Percentiles rank a stretch among this genome's conserved stretches.
Evolutionary conservation across 2,797 vertebrate species (phyloP).

Genomic region (Microtus californicus): DNA sequence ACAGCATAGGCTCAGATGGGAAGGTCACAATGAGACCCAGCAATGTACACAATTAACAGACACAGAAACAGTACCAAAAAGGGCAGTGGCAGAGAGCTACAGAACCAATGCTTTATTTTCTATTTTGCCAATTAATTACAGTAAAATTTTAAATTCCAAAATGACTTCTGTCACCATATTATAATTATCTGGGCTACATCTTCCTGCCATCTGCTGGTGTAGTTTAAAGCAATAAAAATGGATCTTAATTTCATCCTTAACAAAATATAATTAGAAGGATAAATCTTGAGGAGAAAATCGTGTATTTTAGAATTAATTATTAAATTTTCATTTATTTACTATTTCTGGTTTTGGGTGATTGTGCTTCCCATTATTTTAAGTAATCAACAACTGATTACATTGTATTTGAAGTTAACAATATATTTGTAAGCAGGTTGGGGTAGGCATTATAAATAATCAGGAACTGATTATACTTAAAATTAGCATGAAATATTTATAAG

Average conservation of each 20-base stretch:
- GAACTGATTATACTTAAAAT: background rate
- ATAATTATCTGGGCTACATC: conserved; percentile 77
- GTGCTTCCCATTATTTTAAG: conserved; percentile 24
- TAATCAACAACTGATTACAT: conserved; percentile 55
- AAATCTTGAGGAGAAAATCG: conserved; percentile 66
- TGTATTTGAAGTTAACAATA: conserved; percentile 31
- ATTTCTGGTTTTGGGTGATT: conserved; percentile 63
- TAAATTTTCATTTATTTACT: conserved; percentile 67
- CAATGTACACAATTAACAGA: background rate
- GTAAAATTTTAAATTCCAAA: conserved; percentile 78
- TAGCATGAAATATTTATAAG: background rate
- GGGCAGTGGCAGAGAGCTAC: conserved; percentile 47
- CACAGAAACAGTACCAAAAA: background rate
- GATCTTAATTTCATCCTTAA: conserved; percentile 73
- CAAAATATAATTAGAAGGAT: conserved; percentile 76
- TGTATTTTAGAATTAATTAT: conserved; percentile 72
- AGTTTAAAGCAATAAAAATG: conserved; percentile 76
- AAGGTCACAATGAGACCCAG: background rate
- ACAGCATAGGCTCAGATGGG: background rate
- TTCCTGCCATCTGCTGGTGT: conserved; percentile 77
- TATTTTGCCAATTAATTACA: conserved; percentile 72
- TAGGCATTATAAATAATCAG: background rate
- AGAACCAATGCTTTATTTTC: conserved; percentile 67
- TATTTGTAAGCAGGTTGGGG: background rate
- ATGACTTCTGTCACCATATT: conserved; percentile 76